Conservation (phyloP, 2,113 vertebrate species). For the Saguinus imperator region DNA sequence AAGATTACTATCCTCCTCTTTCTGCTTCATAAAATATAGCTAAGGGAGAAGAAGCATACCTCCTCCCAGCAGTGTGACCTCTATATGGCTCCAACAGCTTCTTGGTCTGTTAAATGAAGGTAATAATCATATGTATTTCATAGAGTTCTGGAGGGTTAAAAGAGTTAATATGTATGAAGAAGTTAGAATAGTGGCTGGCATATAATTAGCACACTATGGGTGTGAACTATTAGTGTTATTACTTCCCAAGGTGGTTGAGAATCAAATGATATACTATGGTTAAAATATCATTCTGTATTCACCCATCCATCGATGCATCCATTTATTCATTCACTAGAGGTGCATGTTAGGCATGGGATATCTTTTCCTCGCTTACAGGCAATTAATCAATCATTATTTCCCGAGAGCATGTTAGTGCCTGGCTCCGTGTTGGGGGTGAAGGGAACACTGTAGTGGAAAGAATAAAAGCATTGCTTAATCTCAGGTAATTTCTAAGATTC, state of each 20-base stretch:
- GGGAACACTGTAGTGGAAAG: background rate
- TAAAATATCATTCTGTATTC: slow-evolving; percentile 29
- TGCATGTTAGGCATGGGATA: background rate
- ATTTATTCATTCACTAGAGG: background rate
- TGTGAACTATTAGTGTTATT: slow-evolving; percentile 46
- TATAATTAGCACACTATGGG: slow-evolving; percentile 44
- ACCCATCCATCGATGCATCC: background rate
- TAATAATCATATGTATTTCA: slow-evolving; percentile 3
- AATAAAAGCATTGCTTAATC: background rate
- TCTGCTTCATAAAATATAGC: background rate
- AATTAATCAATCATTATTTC: background rate
- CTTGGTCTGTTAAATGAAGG: slow-evolving; percentile 33
- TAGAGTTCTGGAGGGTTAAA: slow-evolving; percentile 39
- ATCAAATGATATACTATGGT: slow-evolving; percentile 20
- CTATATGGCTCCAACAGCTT: background rate
- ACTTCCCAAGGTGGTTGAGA: background rate
- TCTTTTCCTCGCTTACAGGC: background rate
- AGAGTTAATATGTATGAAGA: slow-evolving; percentile 57
- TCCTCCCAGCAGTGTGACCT: background rate
- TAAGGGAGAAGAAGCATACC: background rate
- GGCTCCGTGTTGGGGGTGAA: background rate
- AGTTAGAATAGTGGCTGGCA: slow-evolving; percentile 37
- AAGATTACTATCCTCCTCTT: background rate
- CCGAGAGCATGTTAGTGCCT: background rate
- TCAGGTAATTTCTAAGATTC: background rate